Evolutionary conservation across 2,113 vertebrate genomes (phyloP).

Genomic region (Aythya baeri): DNA sequence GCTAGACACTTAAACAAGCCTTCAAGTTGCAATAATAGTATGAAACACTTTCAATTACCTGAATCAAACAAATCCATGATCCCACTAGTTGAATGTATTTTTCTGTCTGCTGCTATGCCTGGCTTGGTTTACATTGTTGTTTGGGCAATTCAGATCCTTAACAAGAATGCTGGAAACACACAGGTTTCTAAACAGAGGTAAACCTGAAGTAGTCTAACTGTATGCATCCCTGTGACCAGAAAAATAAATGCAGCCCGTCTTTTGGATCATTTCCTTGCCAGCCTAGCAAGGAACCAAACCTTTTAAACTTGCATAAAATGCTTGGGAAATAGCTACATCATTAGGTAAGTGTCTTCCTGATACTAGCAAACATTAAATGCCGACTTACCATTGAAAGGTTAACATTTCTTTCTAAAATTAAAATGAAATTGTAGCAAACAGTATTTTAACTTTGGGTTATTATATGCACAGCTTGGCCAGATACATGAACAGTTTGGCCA

Average conservation of each 20-base stretch:
- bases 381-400: background rate
- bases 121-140: constrained; percentile 76
- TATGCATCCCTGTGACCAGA: constrained; percentile 5
- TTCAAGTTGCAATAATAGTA: constrained; percentile 97
- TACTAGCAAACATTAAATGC: background rate
- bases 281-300: background rate
- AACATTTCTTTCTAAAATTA: background rate
- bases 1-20: constrained; percentile 96
- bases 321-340: background rate
- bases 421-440: background rate
- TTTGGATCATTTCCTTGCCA: constrained; percentile 1
- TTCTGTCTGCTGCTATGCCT: constrained; percentile 79
- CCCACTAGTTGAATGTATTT: constrained; percentile 86
- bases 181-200: constrained; percentile 59
- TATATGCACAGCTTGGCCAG: background rate
- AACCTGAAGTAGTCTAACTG: constrained; percentile 1
- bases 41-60: constrained; percentile 98
- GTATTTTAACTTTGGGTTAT: background rate
- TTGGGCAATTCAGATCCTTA: constrained; percentile 69
- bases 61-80: constrained; percentile 97
- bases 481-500: background rate
- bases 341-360: background rate
- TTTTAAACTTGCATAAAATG: background rate
- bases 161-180: constrained; percentile 62
- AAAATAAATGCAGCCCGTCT: constrained; percentile 12